phyloP scores from a whole-genome alignment of 2,113 vertebrate species.

The Cercopithecus mona region DNA sequence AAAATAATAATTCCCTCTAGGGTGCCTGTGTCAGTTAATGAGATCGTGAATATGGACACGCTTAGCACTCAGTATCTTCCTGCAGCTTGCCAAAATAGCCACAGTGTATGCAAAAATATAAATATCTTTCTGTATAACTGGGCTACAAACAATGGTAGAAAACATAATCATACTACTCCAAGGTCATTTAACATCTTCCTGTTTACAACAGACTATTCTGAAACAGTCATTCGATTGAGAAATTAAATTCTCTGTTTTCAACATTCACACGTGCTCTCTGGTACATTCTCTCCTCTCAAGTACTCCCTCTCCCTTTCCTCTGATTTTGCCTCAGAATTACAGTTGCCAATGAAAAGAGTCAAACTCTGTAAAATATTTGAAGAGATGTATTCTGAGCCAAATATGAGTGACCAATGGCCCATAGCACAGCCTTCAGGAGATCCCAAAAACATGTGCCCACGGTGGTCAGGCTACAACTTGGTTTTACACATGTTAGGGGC shows the following conservation, averaged over 20 bases:
- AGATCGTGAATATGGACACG: background rate
- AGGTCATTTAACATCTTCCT: background rate
- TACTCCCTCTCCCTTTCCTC: background rate
- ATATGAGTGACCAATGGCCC: too few relatives aligned
- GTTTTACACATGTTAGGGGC: too few relatives aligned
- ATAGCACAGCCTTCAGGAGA: too few relatives aligned
- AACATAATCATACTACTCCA: background rate
- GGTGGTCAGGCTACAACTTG: too few relatives aligned
- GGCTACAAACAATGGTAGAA: background rate
- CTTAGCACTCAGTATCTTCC: background rate
- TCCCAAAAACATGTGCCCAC: too few relatives aligned
- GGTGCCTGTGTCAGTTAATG: background rate
- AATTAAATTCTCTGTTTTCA: background rate
- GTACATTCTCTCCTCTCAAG: background rate
- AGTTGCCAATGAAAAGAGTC: background rate
- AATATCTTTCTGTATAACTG: background rate
- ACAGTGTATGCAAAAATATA: background rate
- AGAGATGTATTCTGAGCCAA: too few relatives aligned
- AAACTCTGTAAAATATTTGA: too few relatives aligned
- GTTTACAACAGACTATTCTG: background rate
- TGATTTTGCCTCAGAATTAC: background rate
- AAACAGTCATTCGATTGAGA: background rate
- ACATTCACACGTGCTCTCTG: background rate
- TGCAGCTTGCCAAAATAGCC: background rate
- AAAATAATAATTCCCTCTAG: background rate